Evolutionary conservation across 2,888 invertebrate genomes (phyloP), one percentile per base, ranked within the genome.

Genomic region (Andrena bucephala): DNA sequence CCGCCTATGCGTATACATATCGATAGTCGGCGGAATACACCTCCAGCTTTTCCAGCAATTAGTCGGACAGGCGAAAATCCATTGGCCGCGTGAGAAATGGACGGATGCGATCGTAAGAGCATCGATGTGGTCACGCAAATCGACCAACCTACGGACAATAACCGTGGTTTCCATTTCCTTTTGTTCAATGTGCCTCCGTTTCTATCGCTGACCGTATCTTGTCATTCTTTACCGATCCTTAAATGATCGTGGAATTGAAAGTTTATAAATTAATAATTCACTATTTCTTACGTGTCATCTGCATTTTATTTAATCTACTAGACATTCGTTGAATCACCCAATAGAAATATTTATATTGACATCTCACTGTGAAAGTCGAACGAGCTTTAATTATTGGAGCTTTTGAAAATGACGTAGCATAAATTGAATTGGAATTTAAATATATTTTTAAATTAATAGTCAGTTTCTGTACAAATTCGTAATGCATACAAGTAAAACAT

Each of bases 41-140:
- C 83, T 82, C 82, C 72, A 81, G 86, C 86, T 90, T 89, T 89
- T 89, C 89, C 85, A 82, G 81, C 90, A 87, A 90, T 90, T 90
- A 89, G 86, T 60, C 80, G 75, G 87, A 89, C 90, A 82, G 78
- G 83, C 83, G 88, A 89, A 90, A 90, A 90, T 89, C 90, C 87
- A 90, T 89, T 86, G 88, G 77, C 84, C 85, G 79, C 60, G 81
- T 84, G 89, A 88, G 89, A 85, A 89, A 89, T 88, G 87, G 71
- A 86, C 79, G 78, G 48, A 54, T 67, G 75, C 83, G 81, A 75
- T 77, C 82, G 86, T 76, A 81, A 71, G 85, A 77, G 82, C 75
- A 81, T 65, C 83, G 70, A 63, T 63, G 59, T 50, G 83, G 88
- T 88, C 89, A 86, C 84, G 89, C 89, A 76, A 89, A 76, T 68